Percentiles rank a stretch among this genome's conserved stretches.
phyloP scores from a whole-genome alignment of 2,888 invertebrate species.

The Erebia ligea region DNA sequence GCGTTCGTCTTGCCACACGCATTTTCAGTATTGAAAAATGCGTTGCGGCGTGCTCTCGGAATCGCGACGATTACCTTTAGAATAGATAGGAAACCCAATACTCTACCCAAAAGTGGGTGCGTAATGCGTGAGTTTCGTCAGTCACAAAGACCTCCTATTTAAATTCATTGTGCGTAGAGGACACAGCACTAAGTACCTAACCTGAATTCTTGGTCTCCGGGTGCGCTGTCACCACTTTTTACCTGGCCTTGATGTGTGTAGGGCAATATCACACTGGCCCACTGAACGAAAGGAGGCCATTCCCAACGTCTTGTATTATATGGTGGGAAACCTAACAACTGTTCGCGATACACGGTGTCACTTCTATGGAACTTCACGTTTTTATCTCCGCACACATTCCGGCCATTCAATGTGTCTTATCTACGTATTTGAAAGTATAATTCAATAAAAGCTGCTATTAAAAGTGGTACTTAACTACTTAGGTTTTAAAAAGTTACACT shows the following conservation, averaged over 20 bases:
- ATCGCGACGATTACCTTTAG: background rate
- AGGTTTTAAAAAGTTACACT: background rate
- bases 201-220: constrained; percentile 68
- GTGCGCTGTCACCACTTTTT: constrained; percentile 65
- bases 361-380: constrained; percentile 23
- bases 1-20: no score
- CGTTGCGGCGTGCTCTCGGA: no score
- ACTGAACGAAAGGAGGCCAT: constrained; percentile 67
- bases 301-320: constrained; percentile 63
- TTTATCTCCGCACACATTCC: constrained; percentile 24
- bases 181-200: constrained; percentile 50
- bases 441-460: constrained; percentile 1
- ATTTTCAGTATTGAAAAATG: no score
- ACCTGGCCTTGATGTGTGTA: constrained; percentile 69
- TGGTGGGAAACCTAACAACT: constrained; percentile 64
- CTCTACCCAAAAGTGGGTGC: background rate
- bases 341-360: constrained; percentile 20
- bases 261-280: constrained; percentile 61
- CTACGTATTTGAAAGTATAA: constrained; percentile 9
- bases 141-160: constrained; percentile 23
- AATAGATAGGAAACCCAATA: background rate
- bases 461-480: background rate
- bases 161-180: constrained; percentile 40
- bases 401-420: constrained; percentile 9
- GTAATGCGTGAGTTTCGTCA: constrained; percentile 2